Conservation (phyloP, 2,797 vertebrate species). For the Streptopelia turtur region DNA sequence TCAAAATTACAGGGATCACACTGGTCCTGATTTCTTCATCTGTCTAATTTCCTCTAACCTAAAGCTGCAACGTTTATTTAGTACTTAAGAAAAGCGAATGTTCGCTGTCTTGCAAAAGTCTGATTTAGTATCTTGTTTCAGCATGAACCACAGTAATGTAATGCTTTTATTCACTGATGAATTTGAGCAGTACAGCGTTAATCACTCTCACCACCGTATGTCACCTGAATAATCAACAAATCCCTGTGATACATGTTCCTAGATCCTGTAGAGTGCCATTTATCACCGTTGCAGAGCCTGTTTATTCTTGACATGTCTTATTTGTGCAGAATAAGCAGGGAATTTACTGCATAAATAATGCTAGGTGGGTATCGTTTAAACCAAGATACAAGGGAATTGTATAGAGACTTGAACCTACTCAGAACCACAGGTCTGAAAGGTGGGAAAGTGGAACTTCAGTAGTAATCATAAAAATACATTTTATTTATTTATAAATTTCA, state of each 20-base stretch:
- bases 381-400: not conserved
- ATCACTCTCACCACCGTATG: constrained; percentile 69
- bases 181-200: constrained; percentile 63
- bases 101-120: constrained; percentile 2
- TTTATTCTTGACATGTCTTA: constrained; percentile 51
- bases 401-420: not conserved
- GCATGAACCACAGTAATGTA: constrained; percentile 22
- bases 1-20: not conserved
- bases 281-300: constrained; percentile 22
- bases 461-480: not conserved
- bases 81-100: constrained; percentile 34
- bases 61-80: constrained; percentile 19
- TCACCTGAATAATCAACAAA: constrained; percentile 71
- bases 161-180: constrained; percentile 65
- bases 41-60: not conserved
- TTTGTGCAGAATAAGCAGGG: constrained; percentile 53
- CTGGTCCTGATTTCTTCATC: not conserved
- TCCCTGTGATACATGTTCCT: constrained; percentile 55
- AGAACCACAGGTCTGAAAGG: not conserved
- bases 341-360: constrained; percentile 54
- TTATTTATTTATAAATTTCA: not conserved
- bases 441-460: not conserved
- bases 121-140: constrained; percentile 69
- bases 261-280: constrained; percentile 39
- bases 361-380: not conserved